Percentiles rank a stretch among this genome's conserved stretches.
These are phyloP conservation scores for Psophia crepitans DNA, from an alignment of 2,113 vertebrate species.

Conservation along the genomic window DNA sequence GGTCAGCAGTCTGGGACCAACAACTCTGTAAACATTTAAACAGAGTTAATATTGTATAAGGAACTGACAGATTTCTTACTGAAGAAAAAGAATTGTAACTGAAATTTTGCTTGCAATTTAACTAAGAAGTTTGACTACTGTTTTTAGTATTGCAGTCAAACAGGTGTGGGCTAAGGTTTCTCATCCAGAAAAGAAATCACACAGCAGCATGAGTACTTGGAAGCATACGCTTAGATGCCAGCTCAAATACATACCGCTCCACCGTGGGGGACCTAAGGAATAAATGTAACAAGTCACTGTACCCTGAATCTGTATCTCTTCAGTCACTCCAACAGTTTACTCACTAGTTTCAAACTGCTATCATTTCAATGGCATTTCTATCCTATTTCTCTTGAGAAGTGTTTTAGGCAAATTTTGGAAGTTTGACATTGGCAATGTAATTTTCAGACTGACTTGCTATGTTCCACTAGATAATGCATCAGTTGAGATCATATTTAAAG, in stretches of 20 bases:
- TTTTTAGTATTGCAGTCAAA: neutral
- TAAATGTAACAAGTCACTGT: constrained; percentile 57
- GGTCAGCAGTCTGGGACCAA: neutral
- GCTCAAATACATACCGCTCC: constrained; percentile 79
- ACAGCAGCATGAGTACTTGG: constrained; percentile 16
- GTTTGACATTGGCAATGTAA: neutral
- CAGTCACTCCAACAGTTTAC: neutral
- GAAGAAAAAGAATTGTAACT: neutral
- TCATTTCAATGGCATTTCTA: neutral
- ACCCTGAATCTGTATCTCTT: neutral
- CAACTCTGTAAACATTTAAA: neutral
- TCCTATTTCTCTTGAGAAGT: neutral
- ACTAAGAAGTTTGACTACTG: neutral
- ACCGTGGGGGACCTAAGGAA: constrained; percentile 80
- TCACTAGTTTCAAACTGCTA: neutral
- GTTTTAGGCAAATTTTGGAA: neutral
- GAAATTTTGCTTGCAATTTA: neutral
- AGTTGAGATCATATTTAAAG: neutral
- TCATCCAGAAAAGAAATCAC: constrained; percentile 19
- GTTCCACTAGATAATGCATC: neutral
- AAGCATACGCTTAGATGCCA: neutral
- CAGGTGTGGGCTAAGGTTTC: neutral
- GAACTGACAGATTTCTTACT: neutral
- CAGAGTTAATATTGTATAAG: neutral
- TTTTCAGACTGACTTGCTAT: neutral